phyloP scores from a whole-genome alignment of 2,113 vertebrate genomes.

The Pituophis catenifer region DNA sequence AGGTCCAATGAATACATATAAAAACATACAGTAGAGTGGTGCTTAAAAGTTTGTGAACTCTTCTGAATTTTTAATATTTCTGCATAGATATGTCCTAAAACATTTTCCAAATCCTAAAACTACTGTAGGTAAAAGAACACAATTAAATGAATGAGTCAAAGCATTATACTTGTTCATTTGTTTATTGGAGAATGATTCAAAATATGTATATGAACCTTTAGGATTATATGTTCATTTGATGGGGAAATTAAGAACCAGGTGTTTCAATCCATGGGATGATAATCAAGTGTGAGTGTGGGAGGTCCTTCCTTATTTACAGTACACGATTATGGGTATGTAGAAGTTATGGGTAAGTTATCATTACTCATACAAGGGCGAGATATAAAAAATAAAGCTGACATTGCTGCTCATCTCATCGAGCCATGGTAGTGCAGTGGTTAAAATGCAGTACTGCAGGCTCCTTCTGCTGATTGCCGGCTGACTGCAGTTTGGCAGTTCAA shows the following conservation, averaged over 20 bases:
- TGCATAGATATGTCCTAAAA: background rate
- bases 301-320: background rate
- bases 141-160: background rate
- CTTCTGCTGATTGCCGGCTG: too few species aligned
- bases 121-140: background rate
- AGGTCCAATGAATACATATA: constrained; percentile 67
- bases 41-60: constrained; percentile 44
- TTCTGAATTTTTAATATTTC: background rate
- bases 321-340: background rate
- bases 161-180: background rate
- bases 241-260: background rate
- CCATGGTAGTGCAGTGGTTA: too few species aligned
- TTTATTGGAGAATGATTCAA: background rate
- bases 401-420: background rate
- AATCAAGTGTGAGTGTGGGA: background rate
- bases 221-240: background rate
- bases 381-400: background rate
- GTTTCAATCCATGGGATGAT: background rate
- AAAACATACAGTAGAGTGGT: constrained; percentile 72
- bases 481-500: too few species aligned
- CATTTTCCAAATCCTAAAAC: background rate
- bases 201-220: background rate
- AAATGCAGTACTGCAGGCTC: too few species aligned
- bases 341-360: background rate
- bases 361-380: background rate